Conservation (phyloP, 2,888 invertebrate genomes). For the Erannis defoliaria region DNA sequence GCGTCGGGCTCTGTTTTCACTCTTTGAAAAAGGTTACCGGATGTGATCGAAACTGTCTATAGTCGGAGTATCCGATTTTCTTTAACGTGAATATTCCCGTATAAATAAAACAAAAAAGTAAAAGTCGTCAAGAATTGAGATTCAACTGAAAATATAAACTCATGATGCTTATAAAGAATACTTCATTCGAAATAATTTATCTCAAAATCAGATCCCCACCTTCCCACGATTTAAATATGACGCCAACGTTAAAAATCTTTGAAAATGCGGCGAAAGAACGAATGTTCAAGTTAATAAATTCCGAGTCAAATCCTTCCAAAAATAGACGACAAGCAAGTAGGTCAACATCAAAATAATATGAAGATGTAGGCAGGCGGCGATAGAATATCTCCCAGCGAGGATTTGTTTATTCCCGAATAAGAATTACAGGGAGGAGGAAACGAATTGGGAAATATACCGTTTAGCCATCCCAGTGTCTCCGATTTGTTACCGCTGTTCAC, state of each 20-base stretch:
- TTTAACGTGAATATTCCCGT: too few relatives aligned
- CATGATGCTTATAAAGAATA: background rate
- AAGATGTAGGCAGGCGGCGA: constrained; percentile 42
- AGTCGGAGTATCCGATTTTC: too few relatives aligned
- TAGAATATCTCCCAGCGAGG: constrained; percentile 51
- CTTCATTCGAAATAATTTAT: constrained; percentile 2
- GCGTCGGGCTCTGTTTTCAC: too few relatives aligned
- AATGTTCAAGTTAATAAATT: constrained; percentile 39
- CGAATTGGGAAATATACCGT: constrained; percentile 65
- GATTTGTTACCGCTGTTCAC: constrained; percentile 62
- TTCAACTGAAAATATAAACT: background rate
- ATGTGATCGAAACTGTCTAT: too few relatives aligned
- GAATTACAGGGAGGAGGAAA: constrained; percentile 57
- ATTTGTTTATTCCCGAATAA: constrained; percentile 60
- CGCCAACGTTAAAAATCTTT: constrained; percentile 17
- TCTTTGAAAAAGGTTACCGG: too few relatives aligned
- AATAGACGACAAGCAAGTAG: constrained; percentile 48
- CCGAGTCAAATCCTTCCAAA: constrained; percentile 34
- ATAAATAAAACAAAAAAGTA: background rate
- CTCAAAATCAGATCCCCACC: constrained; percentile 24
- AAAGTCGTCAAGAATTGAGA: background rate
- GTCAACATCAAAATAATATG: constrained; percentile 54
- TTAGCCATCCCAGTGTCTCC: constrained; percentile 60
- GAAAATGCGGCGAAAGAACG: constrained; percentile 19
- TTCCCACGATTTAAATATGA: constrained; percentile 28